Evolutionary conservation across 2,888 invertebrate genomes (phyloP), one percentile per base, ranked within the genome.

Genomic region (Ormyrus nitidulus): DNA sequence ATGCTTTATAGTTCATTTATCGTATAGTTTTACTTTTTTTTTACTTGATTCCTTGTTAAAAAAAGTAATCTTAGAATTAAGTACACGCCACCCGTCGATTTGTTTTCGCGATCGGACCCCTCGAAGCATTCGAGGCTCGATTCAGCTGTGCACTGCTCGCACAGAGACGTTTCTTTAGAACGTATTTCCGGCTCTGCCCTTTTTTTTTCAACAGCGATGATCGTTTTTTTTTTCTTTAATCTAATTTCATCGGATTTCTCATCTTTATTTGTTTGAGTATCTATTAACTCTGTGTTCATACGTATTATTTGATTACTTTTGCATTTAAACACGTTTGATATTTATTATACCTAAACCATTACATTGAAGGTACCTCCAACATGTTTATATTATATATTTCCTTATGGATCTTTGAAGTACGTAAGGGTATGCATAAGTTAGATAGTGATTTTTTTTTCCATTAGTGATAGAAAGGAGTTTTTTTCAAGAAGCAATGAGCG

Each of bases 271-370:
- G 6, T 66, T 13, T 77, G 51, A 53, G 54, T 62, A 51, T 34
- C 61, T 72, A 8, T 58, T 34, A 69, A 69, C n/a, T 81, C 54
- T 62, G 62, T 69, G n/a, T 76, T 76, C 64, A 80, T 84, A 81
- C 69, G 74, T 83, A 83, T 83, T 81, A 80, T 86, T 86, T 85
- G 85, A 86, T 86, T 85, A 85, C 77, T 82, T 84, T 83, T 84
- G 83, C 83, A 82, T 83, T 81, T 84, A 81, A 84, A 83, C 82
- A 83, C 75, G 59, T 84, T 81, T 81, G 82, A 81, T 79, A 81
- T 83, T 75, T 80, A 56, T 78, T 83, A 58, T 59, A 72, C 13
- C 73, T 80, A 77, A 66, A 73, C 81, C 70, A 70, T 81, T 80
- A 81, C 73, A 79, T 81, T 79, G 66, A 81, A 56, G 53, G 72